Conservation (phyloP, 2,888 invertebrate species). For the Cyclophora albipunctata region DNA sequence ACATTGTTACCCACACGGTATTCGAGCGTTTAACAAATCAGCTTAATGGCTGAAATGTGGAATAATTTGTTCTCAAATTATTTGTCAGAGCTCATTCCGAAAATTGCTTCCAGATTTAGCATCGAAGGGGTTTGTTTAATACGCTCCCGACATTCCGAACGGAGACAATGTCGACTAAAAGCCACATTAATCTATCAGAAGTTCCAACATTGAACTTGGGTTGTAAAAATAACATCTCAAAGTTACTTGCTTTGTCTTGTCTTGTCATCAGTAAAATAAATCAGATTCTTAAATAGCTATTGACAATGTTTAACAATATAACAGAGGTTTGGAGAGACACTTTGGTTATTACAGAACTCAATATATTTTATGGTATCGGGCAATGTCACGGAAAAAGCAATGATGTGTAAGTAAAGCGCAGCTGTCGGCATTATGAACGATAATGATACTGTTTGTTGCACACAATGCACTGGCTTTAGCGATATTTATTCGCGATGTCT, state of each 20-base stretch:
- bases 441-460: constrained; percentile 52
- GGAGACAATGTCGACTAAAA: constrained; percentile 39
- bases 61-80: constrained; percentile 64
- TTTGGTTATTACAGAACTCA: constrained; percentile 52
- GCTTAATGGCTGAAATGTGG: constrained; percentile 50
- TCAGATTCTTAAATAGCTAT: constrained; percentile 2
- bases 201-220: constrained; percentile 4
- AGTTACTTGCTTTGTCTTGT: too few species aligned
- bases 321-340: constrained; percentile 35
- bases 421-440: constrained; percentile 51
- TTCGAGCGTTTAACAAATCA: constrained; percentile 40
- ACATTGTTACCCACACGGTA: constrained; percentile 17
- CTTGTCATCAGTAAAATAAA: not conserved
- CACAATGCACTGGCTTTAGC: constrained; percentile 29
- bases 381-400: constrained; percentile 71
- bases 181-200: constrained; percentile 35
- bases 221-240: constrained; percentile 23
- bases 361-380: constrained; percentile 62
- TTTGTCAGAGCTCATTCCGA: constrained; percentile 65
- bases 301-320: constrained; percentile 3
- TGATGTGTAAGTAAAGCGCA: constrained; percentile 61
- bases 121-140: constrained; percentile 51
- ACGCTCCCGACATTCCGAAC: constrained; percentile 40
- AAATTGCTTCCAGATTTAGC: constrained; percentile 70
- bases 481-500: constrained; percentile 23